A percentile compares a stretch with the other conserved stretches of the same genome.
Evolutionary conservation across 2,113 vertebrate genomes (phyloP).

Genomic region (Leiothrix lutea): DNA sequence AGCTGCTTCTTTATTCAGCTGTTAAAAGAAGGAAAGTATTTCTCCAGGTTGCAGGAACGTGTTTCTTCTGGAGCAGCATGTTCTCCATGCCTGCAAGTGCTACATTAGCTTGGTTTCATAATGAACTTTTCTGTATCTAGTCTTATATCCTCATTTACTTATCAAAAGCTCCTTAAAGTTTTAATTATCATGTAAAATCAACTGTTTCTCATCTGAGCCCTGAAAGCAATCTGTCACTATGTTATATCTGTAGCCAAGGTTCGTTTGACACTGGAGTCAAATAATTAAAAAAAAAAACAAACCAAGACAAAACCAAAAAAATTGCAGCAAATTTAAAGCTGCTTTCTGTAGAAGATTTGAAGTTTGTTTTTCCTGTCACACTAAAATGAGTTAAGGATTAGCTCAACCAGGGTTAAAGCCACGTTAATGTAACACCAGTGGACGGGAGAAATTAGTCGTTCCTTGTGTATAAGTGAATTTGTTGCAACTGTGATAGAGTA

Average conservation of each 20-base stretch:
- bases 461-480: not conserved
- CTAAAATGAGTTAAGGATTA: constrained; percentile 25
- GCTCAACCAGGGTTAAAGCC: not conserved
- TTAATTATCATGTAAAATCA: not conserved
- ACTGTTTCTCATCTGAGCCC: not conserved
- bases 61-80: not conserved
- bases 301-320: not conserved
- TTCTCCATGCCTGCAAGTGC: not conserved
- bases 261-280: not conserved
- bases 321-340: not conserved
- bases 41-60: not conserved
- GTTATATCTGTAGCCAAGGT: not conserved
- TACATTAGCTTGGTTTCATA: not conserved
- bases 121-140: not conserved
- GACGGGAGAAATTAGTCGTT: constrained; percentile 29
- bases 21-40: constrained; percentile 12
- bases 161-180: not conserved
- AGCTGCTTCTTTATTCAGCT: constrained; percentile 43
- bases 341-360: not conserved
- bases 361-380: constrained; percentile 29
- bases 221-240: not conserved
- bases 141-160: not conserved
- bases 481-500: not conserved
- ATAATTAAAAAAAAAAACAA: not conserved
- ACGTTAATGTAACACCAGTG: not conserved